These are phyloP conservation scores for Amaurobius ferox DNA, from an alignment of 2,888 invertebrate species.

Conservation along the genomic window DNA sequence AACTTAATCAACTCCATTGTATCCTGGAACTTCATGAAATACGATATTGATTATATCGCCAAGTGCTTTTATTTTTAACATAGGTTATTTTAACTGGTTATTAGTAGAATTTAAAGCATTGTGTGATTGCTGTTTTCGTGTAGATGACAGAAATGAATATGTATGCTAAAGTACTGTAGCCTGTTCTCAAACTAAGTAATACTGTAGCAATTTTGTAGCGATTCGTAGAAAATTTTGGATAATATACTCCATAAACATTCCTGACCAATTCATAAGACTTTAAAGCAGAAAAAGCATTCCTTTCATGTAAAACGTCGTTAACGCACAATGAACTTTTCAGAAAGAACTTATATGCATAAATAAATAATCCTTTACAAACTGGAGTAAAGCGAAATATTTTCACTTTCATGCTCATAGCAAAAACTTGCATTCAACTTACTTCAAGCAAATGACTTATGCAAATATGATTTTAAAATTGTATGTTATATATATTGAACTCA, in stretches of 20 bases:
- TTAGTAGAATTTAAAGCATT: background rate
- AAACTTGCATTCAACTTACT: too few relatives aligned
- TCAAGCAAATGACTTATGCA: too few relatives aligned
- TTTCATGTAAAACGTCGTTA: background rate
- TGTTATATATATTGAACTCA: too few relatives aligned
- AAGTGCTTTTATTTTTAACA: slow-evolving; percentile 10
- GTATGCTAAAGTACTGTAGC: background rate
- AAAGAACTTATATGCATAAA: too few relatives aligned
- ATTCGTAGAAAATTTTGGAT: background rate
- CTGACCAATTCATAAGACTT: background rate
- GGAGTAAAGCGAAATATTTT: too few relatives aligned
- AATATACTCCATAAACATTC: background rate
- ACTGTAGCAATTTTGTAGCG: background rate
- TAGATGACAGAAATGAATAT: background rate
- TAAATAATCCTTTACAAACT: too few relatives aligned
- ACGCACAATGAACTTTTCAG: slow-evolving; percentile 11
- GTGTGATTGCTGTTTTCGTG: background rate
- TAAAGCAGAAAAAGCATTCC: background rate
- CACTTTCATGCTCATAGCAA: too few relatives aligned
- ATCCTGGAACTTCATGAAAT: too few relatives aligned
- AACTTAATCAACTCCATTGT: too few relatives aligned
- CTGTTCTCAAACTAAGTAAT: background rate
- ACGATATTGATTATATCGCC: too few relatives aligned
- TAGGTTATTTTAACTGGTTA: too few relatives aligned
- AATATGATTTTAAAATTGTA: too few relatives aligned